Evolutionary conservation across 2,797 vertebrate species (phyloP).

Genomic region (Sciurus carolinensis): DNA sequence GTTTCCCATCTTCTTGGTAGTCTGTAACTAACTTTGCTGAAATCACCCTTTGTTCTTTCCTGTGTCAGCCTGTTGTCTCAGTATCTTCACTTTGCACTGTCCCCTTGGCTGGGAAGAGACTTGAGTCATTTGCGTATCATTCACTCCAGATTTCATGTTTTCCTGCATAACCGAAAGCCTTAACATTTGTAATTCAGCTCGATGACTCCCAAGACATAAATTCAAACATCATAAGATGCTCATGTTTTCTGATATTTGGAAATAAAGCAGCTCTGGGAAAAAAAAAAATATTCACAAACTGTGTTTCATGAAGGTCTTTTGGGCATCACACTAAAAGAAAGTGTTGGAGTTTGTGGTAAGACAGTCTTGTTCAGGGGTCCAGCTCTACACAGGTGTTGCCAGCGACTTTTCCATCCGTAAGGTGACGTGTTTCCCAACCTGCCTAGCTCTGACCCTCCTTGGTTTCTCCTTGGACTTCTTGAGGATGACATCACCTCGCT

Average conservation of each 20-base stretch:
- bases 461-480: conserved; percentile 66
- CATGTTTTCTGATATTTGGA: conserved; percentile 39
- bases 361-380: not conserved
- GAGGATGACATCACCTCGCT: conserved; percentile 73
- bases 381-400: not conserved
- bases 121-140: not conserved
- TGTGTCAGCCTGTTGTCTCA: not conserved
- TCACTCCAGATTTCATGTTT: not conserved
- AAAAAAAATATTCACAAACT: not conserved
- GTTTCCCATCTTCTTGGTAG: not conserved
- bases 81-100: not conserved
- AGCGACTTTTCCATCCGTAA: not conserved
- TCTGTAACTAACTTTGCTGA: not conserved
- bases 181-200: not conserved
- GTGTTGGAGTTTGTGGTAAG: not conserved
- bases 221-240: not conserved
- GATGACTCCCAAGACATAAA: not conserved
- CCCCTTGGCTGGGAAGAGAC: not conserved
- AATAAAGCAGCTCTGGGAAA: not conserved
- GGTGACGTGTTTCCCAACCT: not conserved
- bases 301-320: not conserved
- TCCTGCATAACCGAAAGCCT: not conserved
- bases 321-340: not conserved
- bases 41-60: not conserved
- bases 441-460: conserved; percentile 49